Base-by-base conservation (phyloP, 2,888 invertebrate genomes). In the Yponomeuta sedellus region DNA sequence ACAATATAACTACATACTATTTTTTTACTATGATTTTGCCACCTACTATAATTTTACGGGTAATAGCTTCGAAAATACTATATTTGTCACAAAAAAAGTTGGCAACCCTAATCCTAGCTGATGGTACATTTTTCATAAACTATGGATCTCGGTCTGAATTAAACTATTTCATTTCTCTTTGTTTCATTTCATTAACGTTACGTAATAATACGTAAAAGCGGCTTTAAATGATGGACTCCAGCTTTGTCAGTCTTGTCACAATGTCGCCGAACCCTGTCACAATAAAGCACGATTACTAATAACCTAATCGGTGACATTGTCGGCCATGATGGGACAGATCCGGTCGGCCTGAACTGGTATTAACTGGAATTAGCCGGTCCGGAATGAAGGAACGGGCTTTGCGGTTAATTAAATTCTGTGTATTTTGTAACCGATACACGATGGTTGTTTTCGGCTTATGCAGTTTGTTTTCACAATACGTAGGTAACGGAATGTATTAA, bases 201-300 rank as follows among this genome's bases (percentile, higher is more conserved):
- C 44, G 12, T 16, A 16, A 2, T 52, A 16, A 16, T 16, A 12
- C 16, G n/a, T 0, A 1, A 52, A 52, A 52, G 44, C 44, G 4
- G 0, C 2, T 12, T 52, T 0, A 16, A 52, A 52, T 52, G 16
- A 16, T 1, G 44, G 16, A 6, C 44, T 16, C 44, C 16, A 52
- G 44, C 12, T 52, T 52, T 52, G 44, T 52, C 44, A 52, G n/a
- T n/a, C 44, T 52, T 16, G 76, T 75, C 77, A 77, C n/a, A 59
- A 59, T 20, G 22, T 20, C 12, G 25, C 20, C 59, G 22, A 59
- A 25, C 59, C 25, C 12, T 59, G 59, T 59, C 25, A 59, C 59
- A 59, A 22, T 59, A 59, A 59, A 20, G 22, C 59, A 11, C 20
- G 25, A 59, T 59, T 59, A 20, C 59, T 59, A 22, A 59, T 59